Evolutionary conservation across 2,797 vertebrate genomes (phyloP).

Genomic region (Helostoma temminkii): DNA sequence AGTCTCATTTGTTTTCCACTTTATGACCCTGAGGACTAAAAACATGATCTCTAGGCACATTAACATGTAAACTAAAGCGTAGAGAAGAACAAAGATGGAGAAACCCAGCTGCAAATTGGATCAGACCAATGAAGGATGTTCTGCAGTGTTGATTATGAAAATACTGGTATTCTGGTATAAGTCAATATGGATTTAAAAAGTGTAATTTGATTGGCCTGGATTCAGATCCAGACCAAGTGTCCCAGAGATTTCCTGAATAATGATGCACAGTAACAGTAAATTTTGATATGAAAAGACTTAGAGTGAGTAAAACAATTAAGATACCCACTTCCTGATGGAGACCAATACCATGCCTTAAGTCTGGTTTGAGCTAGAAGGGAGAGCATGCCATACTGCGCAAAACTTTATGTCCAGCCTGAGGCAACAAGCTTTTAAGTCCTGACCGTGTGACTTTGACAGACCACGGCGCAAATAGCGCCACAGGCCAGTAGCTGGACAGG

Average conservation of each 20-base stretch:
- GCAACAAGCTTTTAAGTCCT: conserved; percentile 38
- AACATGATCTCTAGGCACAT: too few species aligned
- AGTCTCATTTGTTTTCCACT: too few species aligned
- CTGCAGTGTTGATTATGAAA: too few species aligned
- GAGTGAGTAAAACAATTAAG: neutral
- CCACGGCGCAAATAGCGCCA: conserved; percentile 43
- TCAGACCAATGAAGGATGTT: too few species aligned
- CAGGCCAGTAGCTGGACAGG: conserved; percentile 34
- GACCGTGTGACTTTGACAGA: conserved; percentile 60
- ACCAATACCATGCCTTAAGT: conserved; percentile 17
- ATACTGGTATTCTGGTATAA: too few species aligned
- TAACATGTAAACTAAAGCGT: too few species aligned
- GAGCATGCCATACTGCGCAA: conserved; percentile 24
- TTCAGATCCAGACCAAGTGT: neutral
- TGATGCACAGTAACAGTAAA: conserved; percentile 14
- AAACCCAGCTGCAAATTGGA: too few species aligned
- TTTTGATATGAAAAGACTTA: conserved; percentile 4
- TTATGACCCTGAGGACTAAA: too few species aligned
- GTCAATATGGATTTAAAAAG: too few species aligned
- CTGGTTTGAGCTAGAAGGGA: conserved; percentile 27
- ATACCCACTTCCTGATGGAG: conserved; percentile 38
- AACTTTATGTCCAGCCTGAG: conserved; percentile 51
- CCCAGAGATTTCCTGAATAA: conserved; percentile 13
- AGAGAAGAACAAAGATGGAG: too few species aligned
- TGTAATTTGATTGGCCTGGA: too few species aligned